Evolutionary conservation across 2,888 invertebrate genomes (phyloP).

Genomic region (Petrophora chlorosata): DNA sequence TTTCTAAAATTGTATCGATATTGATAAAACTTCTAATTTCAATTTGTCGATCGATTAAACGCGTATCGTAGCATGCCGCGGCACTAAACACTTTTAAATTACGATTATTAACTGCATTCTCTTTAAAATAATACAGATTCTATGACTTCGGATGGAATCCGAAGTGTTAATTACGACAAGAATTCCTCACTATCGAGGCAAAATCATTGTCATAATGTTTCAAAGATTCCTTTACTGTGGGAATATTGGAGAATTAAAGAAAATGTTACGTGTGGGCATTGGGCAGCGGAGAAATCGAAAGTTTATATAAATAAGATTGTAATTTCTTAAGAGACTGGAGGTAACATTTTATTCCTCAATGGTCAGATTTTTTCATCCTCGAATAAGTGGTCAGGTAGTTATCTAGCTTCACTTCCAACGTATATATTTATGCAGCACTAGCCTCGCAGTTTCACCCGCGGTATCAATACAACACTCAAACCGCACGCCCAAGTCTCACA

Average conservation of each 20-base stretch:
- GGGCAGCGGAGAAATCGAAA: too few relatives aligned
- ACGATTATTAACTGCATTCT: conserved; percentile 23
- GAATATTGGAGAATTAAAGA: conserved; percentile 1
- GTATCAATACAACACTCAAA: neutral
- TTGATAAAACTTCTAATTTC: conserved; percentile 6
- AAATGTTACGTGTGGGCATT: conserved; percentile 12
- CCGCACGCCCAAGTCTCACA: neutral
- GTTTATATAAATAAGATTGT: too few relatives aligned
- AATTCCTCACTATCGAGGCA: conserved; percentile 22
- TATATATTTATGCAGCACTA: too few relatives aligned
- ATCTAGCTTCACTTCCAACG: too few relatives aligned
- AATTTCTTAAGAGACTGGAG: too few relatives aligned
- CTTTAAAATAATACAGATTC: conserved; percentile 15
- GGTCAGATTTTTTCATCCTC: too few relatives aligned
- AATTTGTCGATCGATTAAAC: conserved; percentile 18
- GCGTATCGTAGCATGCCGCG: conserved; percentile 6
- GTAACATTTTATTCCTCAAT: too few relatives aligned
- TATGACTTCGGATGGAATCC: conserved; percentile 13
- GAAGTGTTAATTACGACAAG: conserved; percentile 23
- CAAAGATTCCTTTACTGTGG: conserved; percentile 12
- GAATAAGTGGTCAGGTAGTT: too few relatives aligned
- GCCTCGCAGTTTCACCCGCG: too few relatives aligned
- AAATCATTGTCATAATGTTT: conserved; percentile 22
- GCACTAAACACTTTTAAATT: conserved; percentile 17
- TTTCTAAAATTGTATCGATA: conserved; percentile 6